Base-by-base conservation (phyloP, 2,797 vertebrate species). In the Diglossa cyanea region DNA sequence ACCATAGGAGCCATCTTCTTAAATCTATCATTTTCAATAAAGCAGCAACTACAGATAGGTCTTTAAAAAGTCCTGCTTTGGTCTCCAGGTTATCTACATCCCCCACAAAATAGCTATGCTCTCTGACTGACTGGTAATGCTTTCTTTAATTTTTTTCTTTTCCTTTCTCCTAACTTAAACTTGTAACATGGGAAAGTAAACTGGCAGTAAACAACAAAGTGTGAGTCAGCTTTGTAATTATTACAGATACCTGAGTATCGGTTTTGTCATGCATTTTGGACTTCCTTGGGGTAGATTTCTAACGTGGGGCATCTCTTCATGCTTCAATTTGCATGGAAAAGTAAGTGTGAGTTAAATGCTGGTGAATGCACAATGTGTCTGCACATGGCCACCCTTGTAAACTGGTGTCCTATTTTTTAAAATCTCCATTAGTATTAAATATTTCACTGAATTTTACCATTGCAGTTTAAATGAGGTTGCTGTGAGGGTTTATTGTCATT, bases 21-120 rank as follows among this genome's bases (percentile, higher is more conserved):
- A 91, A 94, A 92, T 94, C 83, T 94, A 48, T 88, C 70, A 40
- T 90, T 96, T 94, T 91, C 90, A 93, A 90, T 91, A 88, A 86
- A 88, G 70, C 77, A 82, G 68, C 76, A 81, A 40, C 33, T 60
- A 80, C 45, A 84, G 76, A 90, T 28, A 72, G 70, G 51, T 81
- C 70, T 91, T 88, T 70, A 62, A 91, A 93, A 90, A 14, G 73
- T 73, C 70, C 79, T 78, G 48, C 74, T 85, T 92, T 93, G 65
- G 72, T 72, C 87, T 74, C 54, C 51, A 86, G 72, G 51, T 68
- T 93, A 86, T 40, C 82, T 90, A 40, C 48, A 63, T 44, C n/a
- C 51, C 65, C 48, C n/a, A 70, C 51, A 84, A 88, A 94, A 94
- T 10, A 90, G 21, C 61, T 63, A 5, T 3, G 4, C 31, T 71